Evolutionary conservation across 2,797 vertebrate genomes (phyloP), one percentile per base, ranked within the genome.

Genomic region (Molossus molossus): DNA sequence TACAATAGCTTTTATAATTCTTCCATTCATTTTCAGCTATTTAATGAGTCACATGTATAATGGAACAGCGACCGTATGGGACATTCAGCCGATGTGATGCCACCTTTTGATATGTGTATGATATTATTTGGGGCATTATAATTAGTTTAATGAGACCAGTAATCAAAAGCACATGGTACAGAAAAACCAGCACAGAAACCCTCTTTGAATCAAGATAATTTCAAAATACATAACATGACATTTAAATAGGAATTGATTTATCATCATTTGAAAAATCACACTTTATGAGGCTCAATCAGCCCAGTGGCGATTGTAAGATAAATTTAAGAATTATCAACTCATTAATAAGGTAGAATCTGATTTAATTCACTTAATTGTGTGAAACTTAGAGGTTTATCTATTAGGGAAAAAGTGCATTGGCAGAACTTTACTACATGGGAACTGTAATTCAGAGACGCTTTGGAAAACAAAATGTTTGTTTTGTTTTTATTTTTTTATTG

Each of bases 171-270:
- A 73, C 27, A 37, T 3, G 27, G 40, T 25, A 29, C 29, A 53
- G 60, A 91, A 84, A 92, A 70, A 33, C 23, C 6, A 73, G 65
- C 73, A 10, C 48, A 84, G 65, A 86, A 86, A 80, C 9, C 48
- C 9, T 25, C 33, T 27, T 50, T 62, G 60, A 73, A 69, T 65
- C 33, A 25, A 67, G 23, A 10, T 37, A 48, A 73, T 88, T 29
- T 80, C 62, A 69, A 90, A 82, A 82, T 53, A 29, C 17, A 17
- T 80, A 82, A 55, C 58, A 83, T 50, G 91, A 97, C 92, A 96
- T 96, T 92, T 96, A 94, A 96, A 94, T 89, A 95, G 93, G 94
- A 95, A 94, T 96, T 92, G 70, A 93, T 77, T 94, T 96, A 70
- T 87, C 62, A 60, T 58, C 45, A 25, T 81, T 83, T 72, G 48